Evolutionary conservation across 2,888 invertebrate genomes (phyloP), one percentile per base, ranked within the genome.

Genomic region (Ectemnius lituratus): DNA sequence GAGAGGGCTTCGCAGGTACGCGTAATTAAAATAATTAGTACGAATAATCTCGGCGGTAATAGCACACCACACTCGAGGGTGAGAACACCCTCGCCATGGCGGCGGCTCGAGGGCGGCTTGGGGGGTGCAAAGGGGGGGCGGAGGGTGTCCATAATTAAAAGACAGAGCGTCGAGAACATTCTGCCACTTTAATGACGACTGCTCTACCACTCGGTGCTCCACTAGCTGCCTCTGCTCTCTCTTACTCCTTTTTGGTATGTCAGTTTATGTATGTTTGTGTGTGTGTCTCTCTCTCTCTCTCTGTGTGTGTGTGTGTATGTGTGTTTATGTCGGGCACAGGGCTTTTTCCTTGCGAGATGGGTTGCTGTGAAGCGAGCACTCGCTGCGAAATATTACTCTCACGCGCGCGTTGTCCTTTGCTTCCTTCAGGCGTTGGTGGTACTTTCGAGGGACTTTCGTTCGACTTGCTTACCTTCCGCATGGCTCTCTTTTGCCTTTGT

Each of bases 1-100:
- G 20, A 47, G 52, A 1, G 47, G 47, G 77, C 69, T 68, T 65
- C 60, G 52, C 63, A 67, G 74, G 67, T 71, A 73, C 68, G 80
- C 82, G 82, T 82, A 86, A 87, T 88, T 88, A 87, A 87, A 88
- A 86, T 88, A 87, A 88, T 88, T 88, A 87, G 84, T 82, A 85
- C 76, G 83, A 85, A 88, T 86, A 87, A 86, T 88, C 86, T 84
- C 78, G 78, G 67, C 72, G 75, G 69, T 88, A 88, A 88, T 86
- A 82, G 83, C 84, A 79, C 28, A 73, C 73, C 73, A 73, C 69
- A 78, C 81, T 84, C 79, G 73, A 78, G 80, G 79, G 79, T 66
- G 73, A 68, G 64, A 57, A 66, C 66, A 57, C 58, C 57, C 37
- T 37, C 37, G 37, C 11, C 37, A 37, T 37, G 37, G 37, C 37